Conservation (phyloP, 1,140 invertebrate genomes). For the Gonioctena quinquepunctata region DNA sequence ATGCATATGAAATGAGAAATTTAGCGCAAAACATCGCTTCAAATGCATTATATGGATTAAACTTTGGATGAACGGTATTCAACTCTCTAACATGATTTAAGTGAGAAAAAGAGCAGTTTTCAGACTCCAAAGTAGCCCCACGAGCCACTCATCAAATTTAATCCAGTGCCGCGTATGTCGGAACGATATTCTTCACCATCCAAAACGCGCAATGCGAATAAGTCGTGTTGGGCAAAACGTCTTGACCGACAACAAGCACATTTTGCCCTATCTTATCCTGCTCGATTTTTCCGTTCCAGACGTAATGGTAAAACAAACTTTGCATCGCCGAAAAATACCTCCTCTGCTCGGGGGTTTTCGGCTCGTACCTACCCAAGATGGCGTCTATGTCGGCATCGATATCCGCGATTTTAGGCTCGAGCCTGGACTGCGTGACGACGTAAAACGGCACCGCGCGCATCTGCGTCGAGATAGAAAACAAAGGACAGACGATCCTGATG, state of each 20-base stretch:
- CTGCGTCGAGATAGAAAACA: conserved; percentile 65
- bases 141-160: conserved; percentile 54
- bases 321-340: conserved; percentile 78
- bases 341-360: conserved; percentile 70
- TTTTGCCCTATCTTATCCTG: conserved; percentile 59
- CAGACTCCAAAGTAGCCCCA: no score
- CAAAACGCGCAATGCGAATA: conserved; percentile 76
- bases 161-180: conserved; percentile 67
- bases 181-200: conserved; percentile 74
- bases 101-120: no score
- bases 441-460: conserved; percentile 71
- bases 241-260: conserved; percentile 70
- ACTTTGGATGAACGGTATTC: no score
- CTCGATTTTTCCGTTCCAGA: conserved; percentile 70
- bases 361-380: conserved; percentile 76
- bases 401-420: conserved; percentile 62
- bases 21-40: no score
- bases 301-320: conserved; percentile 79
- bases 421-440: conserved; percentile 67
- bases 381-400: conserved; percentile 73
- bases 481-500: conserved; percentile 77
- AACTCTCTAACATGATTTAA: no score
- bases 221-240: conserved; percentile 63
- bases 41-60: no score
- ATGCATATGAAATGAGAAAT: no score